Conservation (phyloP, 64 coral and sea anemone genomes). For the Montipora foliosa region DNA sequence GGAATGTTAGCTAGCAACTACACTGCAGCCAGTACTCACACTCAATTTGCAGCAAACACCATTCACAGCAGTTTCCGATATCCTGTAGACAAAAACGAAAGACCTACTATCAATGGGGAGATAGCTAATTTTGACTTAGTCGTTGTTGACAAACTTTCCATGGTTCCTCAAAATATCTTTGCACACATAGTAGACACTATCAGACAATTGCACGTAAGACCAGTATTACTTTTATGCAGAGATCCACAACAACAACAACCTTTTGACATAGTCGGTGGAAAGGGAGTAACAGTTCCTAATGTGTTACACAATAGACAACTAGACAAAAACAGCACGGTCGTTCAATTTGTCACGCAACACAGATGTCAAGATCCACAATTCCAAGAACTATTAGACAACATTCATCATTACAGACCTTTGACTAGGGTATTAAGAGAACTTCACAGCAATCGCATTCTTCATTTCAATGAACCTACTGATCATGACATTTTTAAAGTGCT, state of each 20-base stretch:
- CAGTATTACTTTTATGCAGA: background rate
- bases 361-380: background rate
- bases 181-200: background rate
- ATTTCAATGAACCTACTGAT: too few species aligned
- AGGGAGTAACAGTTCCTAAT: too few species aligned
- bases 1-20: background rate
- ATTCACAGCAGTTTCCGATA: conserved; percentile 40
- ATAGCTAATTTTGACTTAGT: background rate
- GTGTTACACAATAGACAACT: background rate
- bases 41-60: background rate
- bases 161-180: background rate
- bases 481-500: too few species aligned
- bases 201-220: background rate
- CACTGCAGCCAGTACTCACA: background rate
- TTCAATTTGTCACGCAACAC: background rate
- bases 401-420: background rate
- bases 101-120: background rate
- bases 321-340: background rate
- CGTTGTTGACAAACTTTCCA: background rate
- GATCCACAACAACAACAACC: background rate
- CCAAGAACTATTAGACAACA: background rate
- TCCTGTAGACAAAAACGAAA: background rate
- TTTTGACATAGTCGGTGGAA: background rate
- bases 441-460: too few species aligned
- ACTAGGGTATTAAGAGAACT: too few species aligned